Conservation (phyloP, 2,113 vertebrate genomes). For the Nycticorax nycticorax region DNA sequence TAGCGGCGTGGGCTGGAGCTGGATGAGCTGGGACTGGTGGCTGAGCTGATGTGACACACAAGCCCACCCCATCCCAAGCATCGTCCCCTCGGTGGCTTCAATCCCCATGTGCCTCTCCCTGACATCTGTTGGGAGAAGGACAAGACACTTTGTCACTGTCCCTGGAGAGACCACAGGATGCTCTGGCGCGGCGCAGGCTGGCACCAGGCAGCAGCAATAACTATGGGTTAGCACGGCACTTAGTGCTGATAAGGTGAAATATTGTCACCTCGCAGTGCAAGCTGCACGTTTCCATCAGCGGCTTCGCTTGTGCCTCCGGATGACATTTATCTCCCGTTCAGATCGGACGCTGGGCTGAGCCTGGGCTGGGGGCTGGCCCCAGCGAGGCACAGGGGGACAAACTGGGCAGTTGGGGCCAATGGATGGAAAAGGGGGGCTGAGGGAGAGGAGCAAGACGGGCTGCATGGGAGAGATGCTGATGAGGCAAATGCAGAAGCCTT, state of each 20-base stretch:
- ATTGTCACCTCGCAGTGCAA: not conserved
- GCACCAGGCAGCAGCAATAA: not conserved
- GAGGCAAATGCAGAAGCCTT: accelerated
- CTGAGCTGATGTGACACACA: not conserved
- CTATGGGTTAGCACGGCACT: not conserved
- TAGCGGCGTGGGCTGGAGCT: accelerated
- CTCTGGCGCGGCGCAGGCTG: accelerated
- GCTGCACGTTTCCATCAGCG: accelerated
- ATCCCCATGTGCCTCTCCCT: not conserved
- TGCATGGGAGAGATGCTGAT: not conserved
- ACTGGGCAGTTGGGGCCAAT: accelerated
- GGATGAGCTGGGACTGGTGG: not conserved
- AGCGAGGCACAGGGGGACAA: accelerated
- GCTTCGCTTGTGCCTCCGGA: accelerated
- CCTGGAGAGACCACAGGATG: accelerated
- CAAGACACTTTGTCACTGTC: not conserved
- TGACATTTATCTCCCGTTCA: not conserved
- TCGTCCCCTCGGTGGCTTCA: not conserved
- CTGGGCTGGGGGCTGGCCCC: not conserved
- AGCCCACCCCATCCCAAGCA: not conserved
- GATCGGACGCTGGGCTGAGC: not conserved
- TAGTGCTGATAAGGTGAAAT: not conserved
- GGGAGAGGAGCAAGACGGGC: not conserved
- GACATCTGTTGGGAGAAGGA: not conserved
- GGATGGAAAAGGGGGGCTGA: not conserved